phyloP scores from a whole-genome alignment of 2,797 vertebrate species.

The Takifugu rubripes region DNA sequence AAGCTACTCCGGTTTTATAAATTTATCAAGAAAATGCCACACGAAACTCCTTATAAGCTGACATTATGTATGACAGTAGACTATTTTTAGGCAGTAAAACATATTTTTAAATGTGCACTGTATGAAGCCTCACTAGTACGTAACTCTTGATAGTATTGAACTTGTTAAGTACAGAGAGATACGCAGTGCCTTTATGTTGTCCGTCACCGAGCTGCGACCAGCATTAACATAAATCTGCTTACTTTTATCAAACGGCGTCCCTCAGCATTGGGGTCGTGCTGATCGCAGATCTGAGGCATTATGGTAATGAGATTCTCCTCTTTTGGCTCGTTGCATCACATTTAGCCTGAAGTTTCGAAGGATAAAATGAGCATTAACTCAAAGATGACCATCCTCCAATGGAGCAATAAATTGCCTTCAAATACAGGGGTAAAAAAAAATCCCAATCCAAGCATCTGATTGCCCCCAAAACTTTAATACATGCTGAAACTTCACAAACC shows the following conservation, averaged over 20 bases:
- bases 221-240: slow-evolving; percentile 29
- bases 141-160: slow-evolving; percentile 18
- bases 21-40: no score
- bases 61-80: no score
- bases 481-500: slow-evolving; percentile 25
- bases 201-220: slow-evolving; percentile 12
- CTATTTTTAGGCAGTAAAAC: no score
- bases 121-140: neutral
- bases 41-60: no score
- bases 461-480: slow-evolving; percentile 10
- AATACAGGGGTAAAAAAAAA: slow-evolving; percentile 33
- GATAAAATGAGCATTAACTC: slow-evolving; percentile 59
- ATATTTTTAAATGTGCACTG: no score
- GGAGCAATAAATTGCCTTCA: slow-evolving; percentile 65
- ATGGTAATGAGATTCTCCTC: slow-evolving; percentile 45
- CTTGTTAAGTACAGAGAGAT: slow-evolving; percentile 13
- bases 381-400: slow-evolving; percentile 25
- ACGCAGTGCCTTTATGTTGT: slow-evolving; percentile 23
- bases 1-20: no score
- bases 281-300: slow-evolving; percentile 31
- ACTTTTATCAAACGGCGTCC: slow-evolving; percentile 12
- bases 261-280: neutral
- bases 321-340: slow-evolving; percentile 46
- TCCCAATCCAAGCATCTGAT: slow-evolving; percentile 42
- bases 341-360: slow-evolving; percentile 54